Percentiles rank a stretch among this genome's conserved stretches.
phyloP scores from a whole-genome alignment of 2,797 vertebrate species.

The Leucoraja ocellata region DNA sequence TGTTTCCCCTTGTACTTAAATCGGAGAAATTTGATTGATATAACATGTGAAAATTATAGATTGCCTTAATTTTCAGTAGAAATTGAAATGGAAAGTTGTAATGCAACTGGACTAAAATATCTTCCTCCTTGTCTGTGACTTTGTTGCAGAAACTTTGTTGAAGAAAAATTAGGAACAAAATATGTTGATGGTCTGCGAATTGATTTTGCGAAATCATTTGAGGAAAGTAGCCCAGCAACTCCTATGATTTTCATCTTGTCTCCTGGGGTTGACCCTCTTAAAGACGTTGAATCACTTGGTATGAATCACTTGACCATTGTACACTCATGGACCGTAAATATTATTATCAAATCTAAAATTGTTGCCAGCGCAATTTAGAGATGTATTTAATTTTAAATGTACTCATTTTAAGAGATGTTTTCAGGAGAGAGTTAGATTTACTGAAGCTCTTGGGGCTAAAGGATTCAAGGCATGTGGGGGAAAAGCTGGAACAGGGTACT shows the following conservation, averaged over 20 bases:
- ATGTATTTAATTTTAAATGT: background rate
- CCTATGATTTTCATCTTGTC: slow-evolving; percentile 75
- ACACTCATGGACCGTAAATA: background rate
- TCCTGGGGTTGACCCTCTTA: slow-evolving; percentile 65
- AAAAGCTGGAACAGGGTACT: no score
- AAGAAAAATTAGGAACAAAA: slow-evolving; percentile 65
- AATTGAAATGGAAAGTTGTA: background rate
- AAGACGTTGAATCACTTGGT: slow-evolving; percentile 68
- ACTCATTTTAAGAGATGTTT: background rate
- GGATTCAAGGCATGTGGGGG: no score
- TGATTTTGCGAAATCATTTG: slow-evolving; percentile 64
- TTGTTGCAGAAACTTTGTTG: slow-evolving; percentile 62
- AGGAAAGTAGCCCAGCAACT: slow-evolving; percentile 60
- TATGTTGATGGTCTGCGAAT: slow-evolving; percentile 57
- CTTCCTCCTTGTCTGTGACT: background rate
- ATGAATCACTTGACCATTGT: slow-evolving; percentile 37
- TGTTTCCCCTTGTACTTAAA: no score
- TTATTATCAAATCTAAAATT: background rate
- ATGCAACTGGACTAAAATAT: background rate
- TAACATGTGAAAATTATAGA: background rate
- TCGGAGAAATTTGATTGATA: background rate
- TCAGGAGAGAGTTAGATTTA: no score
- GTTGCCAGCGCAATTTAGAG: background rate
- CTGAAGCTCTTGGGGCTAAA: no score
- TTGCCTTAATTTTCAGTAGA: background rate